Conservation (phyloP, 2,797 vertebrate species). For the Molossus alvarezi region DNA sequence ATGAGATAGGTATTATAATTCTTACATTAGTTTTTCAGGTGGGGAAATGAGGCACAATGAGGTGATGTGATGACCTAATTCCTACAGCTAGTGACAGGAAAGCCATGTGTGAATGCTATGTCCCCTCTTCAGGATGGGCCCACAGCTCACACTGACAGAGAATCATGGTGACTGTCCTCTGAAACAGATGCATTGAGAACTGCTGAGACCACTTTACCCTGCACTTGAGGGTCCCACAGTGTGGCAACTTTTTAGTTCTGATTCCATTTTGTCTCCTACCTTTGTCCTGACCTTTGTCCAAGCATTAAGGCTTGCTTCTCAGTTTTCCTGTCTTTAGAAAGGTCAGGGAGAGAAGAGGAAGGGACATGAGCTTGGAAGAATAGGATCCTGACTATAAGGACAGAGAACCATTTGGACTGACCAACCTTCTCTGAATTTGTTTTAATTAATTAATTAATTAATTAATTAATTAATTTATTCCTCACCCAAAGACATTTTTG, state of each 20-base stretch:
- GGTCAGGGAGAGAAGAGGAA: not conserved
- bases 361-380: not conserved
- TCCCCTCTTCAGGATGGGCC: not conserved
- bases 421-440: not conserved
- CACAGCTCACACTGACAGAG: not conserved
- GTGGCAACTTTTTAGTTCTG: not conserved
- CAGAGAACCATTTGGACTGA: not conserved
- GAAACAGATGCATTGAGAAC: not conserved
- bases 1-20: not conserved
- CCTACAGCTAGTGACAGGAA: not conserved
- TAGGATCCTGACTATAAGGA: not conserved
- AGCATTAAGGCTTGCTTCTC: not conserved
- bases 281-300: not conserved
- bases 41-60: not conserved
- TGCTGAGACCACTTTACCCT: not conserved
- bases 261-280: not conserved
- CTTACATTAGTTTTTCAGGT: not conserved
- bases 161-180: not conserved
- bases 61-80: not conserved
- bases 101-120: accelerated
- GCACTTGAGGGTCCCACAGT: not conserved
- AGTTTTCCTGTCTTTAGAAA: not conserved
- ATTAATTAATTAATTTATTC: too few relatives aligned
- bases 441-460: not conserved
- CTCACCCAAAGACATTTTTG: too few relatives aligned